Conservation (phyloP, 2,797 vertebrate species). For the Epinephelus coioides region DNA sequence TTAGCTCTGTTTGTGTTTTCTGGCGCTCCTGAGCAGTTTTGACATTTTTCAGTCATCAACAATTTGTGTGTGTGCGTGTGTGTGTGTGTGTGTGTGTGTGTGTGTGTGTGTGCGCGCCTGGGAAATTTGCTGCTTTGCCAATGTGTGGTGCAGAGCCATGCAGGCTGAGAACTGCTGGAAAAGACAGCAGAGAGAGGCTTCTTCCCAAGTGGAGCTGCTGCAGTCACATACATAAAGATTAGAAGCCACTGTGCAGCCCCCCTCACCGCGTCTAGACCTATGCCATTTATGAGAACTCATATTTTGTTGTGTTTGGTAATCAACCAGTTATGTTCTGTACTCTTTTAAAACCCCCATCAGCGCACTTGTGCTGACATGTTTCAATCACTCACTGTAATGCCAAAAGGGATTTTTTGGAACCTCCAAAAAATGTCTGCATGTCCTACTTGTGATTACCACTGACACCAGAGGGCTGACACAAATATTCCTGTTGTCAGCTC, state of each 20-base stretch:
- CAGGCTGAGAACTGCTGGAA: slow-evolving; percentile 18
- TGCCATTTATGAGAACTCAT: slow-evolving; percentile 2
- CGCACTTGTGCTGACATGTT: slow-evolving; percentile 22
- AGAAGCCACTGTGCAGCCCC: slow-evolving; percentile 5
- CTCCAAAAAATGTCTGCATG: slow-evolving; percentile 21
- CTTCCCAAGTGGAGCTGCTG: slow-evolving; percentile 24
- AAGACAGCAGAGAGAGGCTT: slow-evolving; percentile 20
- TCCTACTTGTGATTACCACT: slow-evolving; percentile 58
- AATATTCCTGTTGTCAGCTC: slow-evolving; percentile 52
- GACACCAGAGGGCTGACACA: slow-evolving; percentile 57
- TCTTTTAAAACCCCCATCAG: not conserved
- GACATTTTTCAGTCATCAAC: slow-evolving; percentile 47
- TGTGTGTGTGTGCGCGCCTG: not conserved
- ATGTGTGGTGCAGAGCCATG: slow-evolving; percentile 14
- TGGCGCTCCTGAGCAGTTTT: not conserved
- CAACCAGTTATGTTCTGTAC: not conserved
- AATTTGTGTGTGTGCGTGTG: not conserved
- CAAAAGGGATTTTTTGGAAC: slow-evolving; percentile 27
- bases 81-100: not conserved
- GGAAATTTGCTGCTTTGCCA: slow-evolving; percentile 19
- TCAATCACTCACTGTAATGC: slow-evolving; percentile 41
- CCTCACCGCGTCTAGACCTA: not conserved
- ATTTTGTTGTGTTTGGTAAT: not conserved
- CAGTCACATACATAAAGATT: slow-evolving; percentile 43
- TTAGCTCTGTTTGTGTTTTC: slow-evolving; percentile 25